phyloP scores from a whole-genome alignment of 2,888 invertebrate genomes.

The Chrysomela aeneicollis region DNA sequence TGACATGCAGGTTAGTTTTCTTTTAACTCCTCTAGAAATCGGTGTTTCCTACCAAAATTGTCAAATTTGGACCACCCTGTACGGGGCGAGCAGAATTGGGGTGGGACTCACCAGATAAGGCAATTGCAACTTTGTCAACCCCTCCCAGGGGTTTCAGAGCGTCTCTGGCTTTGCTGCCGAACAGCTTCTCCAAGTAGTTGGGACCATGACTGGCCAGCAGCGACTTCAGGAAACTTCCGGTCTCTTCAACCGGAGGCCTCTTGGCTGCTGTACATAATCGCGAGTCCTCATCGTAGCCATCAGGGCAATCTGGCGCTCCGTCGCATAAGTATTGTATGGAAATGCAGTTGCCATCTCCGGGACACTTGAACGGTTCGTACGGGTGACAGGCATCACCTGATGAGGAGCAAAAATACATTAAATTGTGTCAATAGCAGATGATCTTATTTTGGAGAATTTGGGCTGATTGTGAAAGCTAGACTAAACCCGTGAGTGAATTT shows the following conservation, averaged over 20 bases:
- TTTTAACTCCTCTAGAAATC: too few relatives aligned
- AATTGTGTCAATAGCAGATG: too few relatives aligned
- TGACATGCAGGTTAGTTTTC: too few relatives aligned
- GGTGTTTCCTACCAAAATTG: too few relatives aligned
- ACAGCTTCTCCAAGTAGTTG: conserved; percentile 95
- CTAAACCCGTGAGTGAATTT: too few relatives aligned
- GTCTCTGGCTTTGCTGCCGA: conserved; percentile 93
- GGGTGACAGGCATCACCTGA: conserved; percentile 83
- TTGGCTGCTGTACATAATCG: conserved; percentile 96
- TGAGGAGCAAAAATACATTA: too few relatives aligned
- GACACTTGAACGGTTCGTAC: conserved; percentile 96
- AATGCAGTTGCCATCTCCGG: conserved; percentile 92
- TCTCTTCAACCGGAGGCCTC: conserved; percentile 96
- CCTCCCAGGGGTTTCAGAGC: conserved; percentile 92
- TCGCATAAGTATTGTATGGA: conserved; percentile 97
- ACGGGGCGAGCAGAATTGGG: background rate
- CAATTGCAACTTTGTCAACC: conserved; percentile 94
- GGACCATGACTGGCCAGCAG: conserved; percentile 94
- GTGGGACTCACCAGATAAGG: conserved; percentile 78
- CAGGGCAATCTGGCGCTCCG: conserved; percentile 92
- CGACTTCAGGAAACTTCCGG: conserved; percentile 93
- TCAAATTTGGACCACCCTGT: too few relatives aligned
- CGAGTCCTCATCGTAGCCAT: conserved; percentile 95
- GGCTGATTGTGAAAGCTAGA: too few relatives aligned
- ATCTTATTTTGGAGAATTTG: too few relatives aligned